Evolutionary conservation across 53 echinoderm and acorn worm genomes (phyloP).

Genomic region (Pentamera pediparva): DNA sequence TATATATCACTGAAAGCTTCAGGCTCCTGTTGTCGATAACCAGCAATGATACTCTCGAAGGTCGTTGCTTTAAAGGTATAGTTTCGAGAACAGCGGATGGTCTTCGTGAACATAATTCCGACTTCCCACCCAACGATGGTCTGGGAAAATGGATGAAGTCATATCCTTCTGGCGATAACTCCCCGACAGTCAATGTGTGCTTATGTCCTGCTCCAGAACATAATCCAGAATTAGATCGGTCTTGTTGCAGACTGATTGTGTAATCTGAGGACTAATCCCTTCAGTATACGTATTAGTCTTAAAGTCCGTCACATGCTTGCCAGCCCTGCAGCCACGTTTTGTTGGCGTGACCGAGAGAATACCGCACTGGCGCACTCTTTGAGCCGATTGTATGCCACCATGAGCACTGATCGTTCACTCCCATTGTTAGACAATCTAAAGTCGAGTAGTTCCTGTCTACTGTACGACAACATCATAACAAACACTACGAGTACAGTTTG

Average conservation of each 20-base stretch:
- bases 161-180: background rate
- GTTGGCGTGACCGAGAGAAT: background rate
- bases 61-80: background rate
- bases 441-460: background rate
- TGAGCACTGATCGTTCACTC: background rate
- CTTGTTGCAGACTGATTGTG: background rate
- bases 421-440: background rate
- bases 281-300: background rate
- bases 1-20: too few species aligned
- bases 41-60: background rate
- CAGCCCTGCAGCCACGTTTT: background rate
- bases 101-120: background rate
- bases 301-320: background rate
- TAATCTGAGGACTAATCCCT: background rate
- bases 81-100: background rate
- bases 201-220: background rate
- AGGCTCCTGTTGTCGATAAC: too few species aligned
- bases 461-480: background rate
- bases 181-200: background rate
- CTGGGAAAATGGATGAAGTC: background rate
- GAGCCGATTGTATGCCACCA: background rate
- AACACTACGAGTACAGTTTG: background rate
- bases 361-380: too few species aligned
- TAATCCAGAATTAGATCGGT: background rate
- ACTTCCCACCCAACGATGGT: background rate